Evolutionary conservation across 2,113 vertebrate species (phyloP).

Genomic region (Anolis sagrei): DNA sequence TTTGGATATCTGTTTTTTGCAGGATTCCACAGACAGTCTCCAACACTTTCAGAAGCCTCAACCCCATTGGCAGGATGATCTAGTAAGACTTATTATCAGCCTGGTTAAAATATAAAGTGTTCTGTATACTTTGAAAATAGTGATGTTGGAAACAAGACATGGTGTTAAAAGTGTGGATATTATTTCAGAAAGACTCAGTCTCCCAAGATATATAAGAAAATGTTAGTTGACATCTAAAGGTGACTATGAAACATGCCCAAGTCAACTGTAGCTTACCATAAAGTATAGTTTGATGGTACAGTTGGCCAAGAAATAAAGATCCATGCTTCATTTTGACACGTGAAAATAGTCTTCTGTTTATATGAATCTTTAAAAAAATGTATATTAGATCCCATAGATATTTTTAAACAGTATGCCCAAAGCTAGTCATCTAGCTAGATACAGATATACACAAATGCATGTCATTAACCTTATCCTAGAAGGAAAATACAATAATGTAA

Average conservation of each 20-base stretch:
- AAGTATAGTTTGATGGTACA: background rate
- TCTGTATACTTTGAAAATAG: background rate
- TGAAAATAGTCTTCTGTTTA: background rate
- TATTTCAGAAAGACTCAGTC: background rate
- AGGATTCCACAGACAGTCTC: conserved; percentile 71
- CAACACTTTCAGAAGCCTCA: conserved; percentile 73
- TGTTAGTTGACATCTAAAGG: background rate
- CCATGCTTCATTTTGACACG: background rate
- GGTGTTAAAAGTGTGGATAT: background rate
- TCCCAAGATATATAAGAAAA: background rate
- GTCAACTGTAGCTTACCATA: background rate
- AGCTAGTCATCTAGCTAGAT: background rate
- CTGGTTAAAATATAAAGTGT: conserved; percentile 6
- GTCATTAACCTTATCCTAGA: background rate
- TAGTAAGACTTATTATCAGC: conserved; percentile 64
- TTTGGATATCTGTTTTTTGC: conserved; percentile 9
- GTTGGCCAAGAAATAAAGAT: background rate
- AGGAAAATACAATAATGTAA: background rate
- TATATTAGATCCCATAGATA: too few species aligned
- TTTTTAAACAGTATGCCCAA: too few species aligned
- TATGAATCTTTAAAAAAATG: background rate
- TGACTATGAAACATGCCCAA: background rate
- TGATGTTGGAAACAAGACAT: background rate
- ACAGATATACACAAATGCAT: background rate
- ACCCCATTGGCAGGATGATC: conserved; percentile 76